phyloP scores from a whole-genome alignment of 1,140 invertebrate genomes.

The Drosophila sucinea region DNA sequence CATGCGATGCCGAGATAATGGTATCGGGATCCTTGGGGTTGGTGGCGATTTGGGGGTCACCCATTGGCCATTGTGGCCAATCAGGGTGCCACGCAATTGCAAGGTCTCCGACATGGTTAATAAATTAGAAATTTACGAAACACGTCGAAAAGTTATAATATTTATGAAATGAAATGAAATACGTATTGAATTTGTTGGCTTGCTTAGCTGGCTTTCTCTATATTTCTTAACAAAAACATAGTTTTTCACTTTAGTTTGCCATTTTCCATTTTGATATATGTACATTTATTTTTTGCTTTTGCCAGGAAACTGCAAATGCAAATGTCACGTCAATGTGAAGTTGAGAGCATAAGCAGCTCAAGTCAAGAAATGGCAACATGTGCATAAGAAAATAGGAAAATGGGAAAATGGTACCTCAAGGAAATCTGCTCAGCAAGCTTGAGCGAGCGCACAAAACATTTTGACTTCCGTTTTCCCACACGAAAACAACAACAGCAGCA shows the following conservation, averaged over 20 bases:
- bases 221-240: constrained; percentile 39
- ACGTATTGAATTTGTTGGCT: too few species aligned
- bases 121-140: too few species aligned
- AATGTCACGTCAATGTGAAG: constrained; percentile 64
- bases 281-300: constrained; percentile 2
- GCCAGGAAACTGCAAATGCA: constrained; percentile 65
- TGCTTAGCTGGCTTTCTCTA: constrained; percentile 12
- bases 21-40: too few species aligned
- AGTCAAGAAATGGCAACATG: constrained; percentile 50
- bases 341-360: constrained; percentile 55
- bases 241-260: constrained; percentile 64
- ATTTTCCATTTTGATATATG: constrained; percentile 20
- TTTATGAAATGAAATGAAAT: too few species aligned
- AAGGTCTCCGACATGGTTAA: too few species aligned
- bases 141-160: too few species aligned
- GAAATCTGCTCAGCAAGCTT: constrained; percentile 65
- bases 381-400: constrained; percentile 61
- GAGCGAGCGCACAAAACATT: constrained; percentile 57
- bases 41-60: too few species aligned
- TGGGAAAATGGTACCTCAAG: constrained; percentile 62
- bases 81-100: too few species aligned
- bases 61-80: too few species aligned
- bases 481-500: constrained; percentile 15
- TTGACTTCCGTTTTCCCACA: constrained; percentile 71
- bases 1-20: too few species aligned